These are phyloP conservation scores for Brachylomia viminalis DNA, from an alignment of 2,888 invertebrate genomes.

Conservation along the genomic window DNA sequence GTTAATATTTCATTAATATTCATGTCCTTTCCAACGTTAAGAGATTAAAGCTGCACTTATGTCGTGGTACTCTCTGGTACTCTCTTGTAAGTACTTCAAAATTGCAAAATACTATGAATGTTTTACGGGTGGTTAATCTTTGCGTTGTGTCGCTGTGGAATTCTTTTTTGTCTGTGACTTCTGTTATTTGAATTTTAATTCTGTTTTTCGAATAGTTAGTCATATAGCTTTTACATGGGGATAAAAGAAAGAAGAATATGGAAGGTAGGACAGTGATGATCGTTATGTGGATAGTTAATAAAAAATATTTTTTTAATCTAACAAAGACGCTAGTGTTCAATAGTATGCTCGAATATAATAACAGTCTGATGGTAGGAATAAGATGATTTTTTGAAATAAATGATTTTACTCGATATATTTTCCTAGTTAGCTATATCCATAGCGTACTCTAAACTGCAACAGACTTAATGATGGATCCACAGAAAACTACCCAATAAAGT, in stretches of 20 bases:
- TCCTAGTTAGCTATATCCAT: background rate
- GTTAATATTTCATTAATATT: conserved; percentile 63
- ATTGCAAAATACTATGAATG: conserved; percentile 27
- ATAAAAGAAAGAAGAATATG: background rate
- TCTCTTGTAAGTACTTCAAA: conserved; percentile 22
- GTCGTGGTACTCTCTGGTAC: conserved; percentile 5
- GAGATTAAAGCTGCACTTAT: conserved; percentile 61
- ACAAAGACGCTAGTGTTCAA: no score
- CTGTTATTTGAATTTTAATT: conserved; percentile 3
- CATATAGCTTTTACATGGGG: background rate
- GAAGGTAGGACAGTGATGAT: background rate
- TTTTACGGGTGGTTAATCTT: conserved; percentile 29
- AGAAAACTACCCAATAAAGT: conserved; percentile 32
- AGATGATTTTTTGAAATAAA: background rate
- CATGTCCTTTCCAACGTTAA: conserved; percentile 44
- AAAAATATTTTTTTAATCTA: no score
- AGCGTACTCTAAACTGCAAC: background rate
- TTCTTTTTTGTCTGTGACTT: background rate
- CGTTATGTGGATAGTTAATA: no score
- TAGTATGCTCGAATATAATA: background rate
- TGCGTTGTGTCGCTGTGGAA: background rate
- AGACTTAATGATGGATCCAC: background rate
- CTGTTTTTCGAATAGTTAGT: background rate
- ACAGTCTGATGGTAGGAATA: background rate
- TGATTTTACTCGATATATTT: background rate